Percentiles rank a stretch among this genome's conserved stretches.
These are phyloP conservation scores for Cryptotermes secundus DNA, from an alignment of 1,140 invertebrate genomes.

Conservation along the genomic window DNA sequence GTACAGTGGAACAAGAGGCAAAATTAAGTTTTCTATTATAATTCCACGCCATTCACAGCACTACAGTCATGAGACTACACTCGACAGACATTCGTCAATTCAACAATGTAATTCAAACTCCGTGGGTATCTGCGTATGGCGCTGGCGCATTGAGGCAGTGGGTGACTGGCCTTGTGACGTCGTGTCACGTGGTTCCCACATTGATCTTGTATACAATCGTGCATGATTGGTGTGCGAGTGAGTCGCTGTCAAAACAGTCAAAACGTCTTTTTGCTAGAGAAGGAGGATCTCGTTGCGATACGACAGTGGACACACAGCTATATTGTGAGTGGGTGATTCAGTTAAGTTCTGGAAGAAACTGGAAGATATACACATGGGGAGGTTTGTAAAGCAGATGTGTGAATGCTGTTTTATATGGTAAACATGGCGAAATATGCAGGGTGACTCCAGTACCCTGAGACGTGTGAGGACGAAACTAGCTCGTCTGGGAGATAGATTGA, in stretches of 20 bases:
- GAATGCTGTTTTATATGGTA: background rate
- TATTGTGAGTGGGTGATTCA: background rate
- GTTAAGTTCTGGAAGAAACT: background rate
- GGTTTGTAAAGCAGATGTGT: background rate
- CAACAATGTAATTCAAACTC: background rate
- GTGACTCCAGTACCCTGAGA: slow-evolving; percentile 25
- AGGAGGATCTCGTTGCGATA: background rate
- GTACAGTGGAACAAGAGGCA: too few species aligned
- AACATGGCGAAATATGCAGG: slow-evolving; percentile 30
- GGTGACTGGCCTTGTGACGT: slow-evolving; percentile 23
- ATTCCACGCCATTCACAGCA: too few species aligned
- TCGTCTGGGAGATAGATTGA: slow-evolving; percentile 25
- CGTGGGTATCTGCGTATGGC: background rate
- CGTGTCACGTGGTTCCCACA: slow-evolving; percentile 2
- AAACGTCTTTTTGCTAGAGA: background rate
- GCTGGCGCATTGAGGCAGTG: background rate
- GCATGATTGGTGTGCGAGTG: background rate
- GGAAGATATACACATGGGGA: background rate
- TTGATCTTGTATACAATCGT: background rate
- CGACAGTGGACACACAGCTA: background rate
- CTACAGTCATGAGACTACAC: too few species aligned
- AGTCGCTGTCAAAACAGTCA: background rate
- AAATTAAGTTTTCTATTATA: too few species aligned
- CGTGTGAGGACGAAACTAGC: slow-evolving; percentile 33
- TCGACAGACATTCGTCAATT: too few species aligned